A percentile compares a stretch with the other conserved stretches of the same genome.
Evolutionary conservation across 2,888 invertebrate genomes (phyloP).

Genomic region (Amiota mariae): DNA sequence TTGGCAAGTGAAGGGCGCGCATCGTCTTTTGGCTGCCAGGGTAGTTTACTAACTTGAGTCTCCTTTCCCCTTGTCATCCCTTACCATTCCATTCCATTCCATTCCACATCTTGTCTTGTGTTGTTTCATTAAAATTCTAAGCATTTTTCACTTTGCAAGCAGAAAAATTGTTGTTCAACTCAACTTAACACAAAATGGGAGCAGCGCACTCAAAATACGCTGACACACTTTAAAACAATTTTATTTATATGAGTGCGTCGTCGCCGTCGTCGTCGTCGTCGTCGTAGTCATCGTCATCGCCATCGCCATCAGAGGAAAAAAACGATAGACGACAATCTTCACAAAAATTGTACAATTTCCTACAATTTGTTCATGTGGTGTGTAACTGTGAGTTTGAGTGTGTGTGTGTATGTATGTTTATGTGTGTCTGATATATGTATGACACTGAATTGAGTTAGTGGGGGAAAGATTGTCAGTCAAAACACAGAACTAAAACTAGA

Average conservation of each 20-base stretch:
- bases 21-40: background rate
- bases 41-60: background rate
- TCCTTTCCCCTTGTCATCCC: background rate
- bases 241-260: conserved; percentile 43
- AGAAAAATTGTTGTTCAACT: conserved; percentile 22
- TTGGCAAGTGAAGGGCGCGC: no score
- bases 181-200: background rate
- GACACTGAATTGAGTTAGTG: background rate
- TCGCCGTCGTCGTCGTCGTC: no score
- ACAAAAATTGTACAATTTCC: conserved; percentile 26
- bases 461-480: no score
- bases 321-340: background rate
- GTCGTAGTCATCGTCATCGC: no score
- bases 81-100: no score
- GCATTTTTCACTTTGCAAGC: conserved; percentile 26
- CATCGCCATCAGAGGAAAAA: background rate
- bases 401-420: background rate
- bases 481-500: no score
- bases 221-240: conserved; percentile 68
- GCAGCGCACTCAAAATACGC: conserved; percentile 44
- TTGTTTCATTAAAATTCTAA: conserved; percentile 30
- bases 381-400: background rate
- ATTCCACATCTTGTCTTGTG: background rate
- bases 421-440: background rate
- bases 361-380: conserved; percentile 18